Conservation (phyloP, 2,113 vertebrate species). For the Abramis brama region DNA sequence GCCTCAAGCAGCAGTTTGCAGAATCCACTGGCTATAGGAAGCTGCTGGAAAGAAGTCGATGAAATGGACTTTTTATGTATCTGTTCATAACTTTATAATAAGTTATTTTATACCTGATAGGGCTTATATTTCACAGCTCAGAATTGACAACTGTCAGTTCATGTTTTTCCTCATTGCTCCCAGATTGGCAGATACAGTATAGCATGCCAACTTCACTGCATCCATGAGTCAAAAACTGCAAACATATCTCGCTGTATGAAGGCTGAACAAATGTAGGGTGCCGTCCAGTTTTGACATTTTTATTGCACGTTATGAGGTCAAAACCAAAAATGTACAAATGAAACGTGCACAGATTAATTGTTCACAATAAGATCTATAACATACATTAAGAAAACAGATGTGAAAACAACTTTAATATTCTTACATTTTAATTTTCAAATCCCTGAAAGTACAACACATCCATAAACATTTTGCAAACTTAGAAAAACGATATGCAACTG, state of each 20-base stretch:
- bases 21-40: not conserved
- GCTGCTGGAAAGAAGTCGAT: not conserved
- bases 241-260: not conserved
- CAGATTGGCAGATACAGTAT: not conserved
- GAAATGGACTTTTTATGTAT: not conserved
- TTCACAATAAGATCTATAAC: not conserved
- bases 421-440: not conserved
- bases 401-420: not conserved
- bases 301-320: not conserved
- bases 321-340: not conserved
- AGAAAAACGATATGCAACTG: too few relatives aligned
- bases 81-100: not conserved
- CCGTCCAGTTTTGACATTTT: not conserved
- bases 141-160: not conserved
- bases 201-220: not conserved
- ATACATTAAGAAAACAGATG: not conserved
- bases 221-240: not conserved
- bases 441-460: not conserved
- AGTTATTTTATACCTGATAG: not conserved
- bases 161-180: not conserved
- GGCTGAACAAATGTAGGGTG: not conserved
- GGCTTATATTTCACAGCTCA: not conserved
- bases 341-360: not conserved
- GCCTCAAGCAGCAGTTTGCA: not conserved
- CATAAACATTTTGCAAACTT: not conserved